Conservation (phyloP, 2,888 invertebrate genomes). For the Lasioglossum malachurum region DNA sequence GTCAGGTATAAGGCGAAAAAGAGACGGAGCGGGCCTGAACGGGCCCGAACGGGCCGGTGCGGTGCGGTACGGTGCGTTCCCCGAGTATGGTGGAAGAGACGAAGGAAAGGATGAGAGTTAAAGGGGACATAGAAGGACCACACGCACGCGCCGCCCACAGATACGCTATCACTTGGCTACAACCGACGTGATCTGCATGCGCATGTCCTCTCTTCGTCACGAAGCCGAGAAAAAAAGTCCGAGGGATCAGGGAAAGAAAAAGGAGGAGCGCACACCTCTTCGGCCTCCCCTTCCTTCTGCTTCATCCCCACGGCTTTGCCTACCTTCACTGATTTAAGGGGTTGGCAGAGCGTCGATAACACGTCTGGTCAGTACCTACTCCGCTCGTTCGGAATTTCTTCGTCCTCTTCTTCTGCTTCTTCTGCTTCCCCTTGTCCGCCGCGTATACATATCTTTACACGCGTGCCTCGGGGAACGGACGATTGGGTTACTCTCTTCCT, state of each 20-base stretch:
- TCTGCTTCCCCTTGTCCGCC: slow-evolving; percentile 5
- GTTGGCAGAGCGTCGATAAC: slow-evolving; percentile 74
- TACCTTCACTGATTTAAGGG: slow-evolving; percentile 74
- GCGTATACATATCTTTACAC: slow-evolving; percentile 56
- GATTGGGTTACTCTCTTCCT: slow-evolving; percentile 58
- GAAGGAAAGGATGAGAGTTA: slow-evolving; percentile 62
- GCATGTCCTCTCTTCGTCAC: slow-evolving; percentile 80
- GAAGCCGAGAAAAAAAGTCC: slow-evolving; percentile 32
- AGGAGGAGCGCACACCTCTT: slow-evolving; percentile 34
- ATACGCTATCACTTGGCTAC: slow-evolving; percentile 84
- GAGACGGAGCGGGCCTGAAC: slow-evolving; percentile 21
- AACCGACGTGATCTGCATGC: slow-evolving; percentile 85
- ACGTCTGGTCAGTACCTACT: slow-evolving; percentile 59
- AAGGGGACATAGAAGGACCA: slow-evolving; percentile 82
- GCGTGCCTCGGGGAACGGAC: slow-evolving; percentile 54
- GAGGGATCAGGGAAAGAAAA: slow-evolving; percentile 41
- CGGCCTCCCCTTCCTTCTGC: slow-evolving; percentile 32
- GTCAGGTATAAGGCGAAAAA: slow-evolving; percentile 28
- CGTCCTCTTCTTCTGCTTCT: slow-evolving; percentile 28
- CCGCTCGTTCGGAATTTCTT: slow-evolving; percentile 46
- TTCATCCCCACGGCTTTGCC: slow-evolving; percentile 57
- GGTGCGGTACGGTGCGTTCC: slow-evolving; percentile 45
- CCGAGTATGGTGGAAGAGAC: slow-evolving; percentile 54
- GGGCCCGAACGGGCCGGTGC: slow-evolving; percentile 38
- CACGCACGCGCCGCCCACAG: slow-evolving; percentile 85